Evolutionary conservation across 1,140 invertebrate species (phyloP).

Genomic region (Saccostrea cuccullata): DNA sequence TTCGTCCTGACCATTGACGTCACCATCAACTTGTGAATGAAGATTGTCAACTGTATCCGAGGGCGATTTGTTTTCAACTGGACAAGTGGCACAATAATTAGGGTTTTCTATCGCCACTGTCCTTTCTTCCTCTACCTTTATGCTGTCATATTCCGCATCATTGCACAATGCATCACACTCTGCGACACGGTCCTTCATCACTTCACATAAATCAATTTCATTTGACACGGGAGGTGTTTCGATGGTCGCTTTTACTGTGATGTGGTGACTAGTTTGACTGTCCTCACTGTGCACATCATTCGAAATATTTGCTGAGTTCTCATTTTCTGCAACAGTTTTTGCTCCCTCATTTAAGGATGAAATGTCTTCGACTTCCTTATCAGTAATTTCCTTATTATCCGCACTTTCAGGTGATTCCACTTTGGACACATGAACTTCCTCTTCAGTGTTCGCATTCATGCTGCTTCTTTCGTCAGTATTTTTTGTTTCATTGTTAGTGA

Average conservation of each 20-base stretch:
- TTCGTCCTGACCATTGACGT: neutral
- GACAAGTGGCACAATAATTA: conserved; percentile 11
- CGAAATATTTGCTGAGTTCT: neutral
- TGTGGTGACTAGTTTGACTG: neutral
- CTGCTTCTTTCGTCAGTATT: neutral
- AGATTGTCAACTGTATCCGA: conserved; percentile 19
- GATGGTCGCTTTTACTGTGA: neutral
- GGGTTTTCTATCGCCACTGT: conserved; percentile 19
- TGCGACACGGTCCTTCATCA: neutral
- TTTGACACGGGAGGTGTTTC: conserved; percentile 16
- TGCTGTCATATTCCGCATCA: conserved; percentile 19
- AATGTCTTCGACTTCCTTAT: neutral
- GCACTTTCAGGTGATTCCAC: neutral
- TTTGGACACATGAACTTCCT: neutral
- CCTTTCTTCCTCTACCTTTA: neutral
- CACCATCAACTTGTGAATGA: conserved; percentile 6
- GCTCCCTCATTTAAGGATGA: neutral
- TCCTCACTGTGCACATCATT: neutral
- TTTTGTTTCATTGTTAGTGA: neutral
- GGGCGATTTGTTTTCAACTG: conserved; percentile 6
- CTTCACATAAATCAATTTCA: conserved; percentile 1
- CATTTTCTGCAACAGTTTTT: neutral
- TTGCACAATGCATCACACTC: neutral
- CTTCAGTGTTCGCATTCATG: neutral
- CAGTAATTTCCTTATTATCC: neutral